Base-by-base conservation (phyloP, 2,888 invertebrate species). In the Dermolepida albohirtum region DNA sequence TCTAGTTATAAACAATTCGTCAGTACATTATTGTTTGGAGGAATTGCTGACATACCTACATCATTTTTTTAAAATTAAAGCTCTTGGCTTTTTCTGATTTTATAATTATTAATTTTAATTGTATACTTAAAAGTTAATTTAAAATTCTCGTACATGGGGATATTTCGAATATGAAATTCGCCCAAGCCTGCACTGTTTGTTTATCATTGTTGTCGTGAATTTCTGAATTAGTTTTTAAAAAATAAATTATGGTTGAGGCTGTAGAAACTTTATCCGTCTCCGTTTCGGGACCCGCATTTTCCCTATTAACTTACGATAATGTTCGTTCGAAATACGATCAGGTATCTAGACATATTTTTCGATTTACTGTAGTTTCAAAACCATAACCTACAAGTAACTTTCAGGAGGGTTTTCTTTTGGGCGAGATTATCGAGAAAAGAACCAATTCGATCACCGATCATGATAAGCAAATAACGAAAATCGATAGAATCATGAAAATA, bases 361-460 rank as follows among this genome's bases (percentile, higher is more conserved):
- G n/a, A 10, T 43, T 27, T 17, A 27, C 8, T 14, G 16, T 22
- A 22, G 16, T 16, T 44, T 59, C 5, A n/a, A 1, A 16, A 29
- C 59, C 51, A 29, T 70, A 65, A 63, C 51, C 40, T 70, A 39
- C 52, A 63, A 22, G 1, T 12, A 8, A 27, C 72, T 82, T 83
- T 43, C 70, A 87, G 87, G 84, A 86, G 77, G 91, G 91, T 11
- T 90, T 91, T 79, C 84, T 91, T 34, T 83, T 90, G 49, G 91
- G 91, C 10, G 88, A 90, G 76, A 85, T 89, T 11, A 84, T 87
- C 49, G 86, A 87, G 50, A 87, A 87, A 81, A 86, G 89, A 74
- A 89, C 88, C 5, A 89, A 88, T 79, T 89, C 89, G 66, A 89
- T 90, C 78, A 91, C 91, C 4, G 91, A 91, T 79, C 86, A 88